A percentile compares a stretch with the other conserved stretches of the same genome.
Conservation (phyloP, 2,888 invertebrate genomes). For the Platycheirus rosarum region DNA sequence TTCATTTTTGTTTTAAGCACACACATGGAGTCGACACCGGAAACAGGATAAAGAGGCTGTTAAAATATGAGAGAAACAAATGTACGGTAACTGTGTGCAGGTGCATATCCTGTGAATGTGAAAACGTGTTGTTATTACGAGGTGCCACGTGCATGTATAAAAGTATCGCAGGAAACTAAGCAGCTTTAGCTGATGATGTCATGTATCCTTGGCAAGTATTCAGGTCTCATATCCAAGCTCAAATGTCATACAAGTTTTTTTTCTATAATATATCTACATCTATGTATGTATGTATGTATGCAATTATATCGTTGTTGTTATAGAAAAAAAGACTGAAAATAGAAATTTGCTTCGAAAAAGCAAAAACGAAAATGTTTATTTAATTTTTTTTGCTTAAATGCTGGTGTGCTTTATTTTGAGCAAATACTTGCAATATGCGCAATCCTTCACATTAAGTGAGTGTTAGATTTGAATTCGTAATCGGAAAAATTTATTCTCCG, state of each 20-base stretch:
- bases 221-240: conserved; percentile 19
- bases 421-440: conserved; percentile 29
- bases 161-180: neutral
- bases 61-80: conserved; percentile 10
- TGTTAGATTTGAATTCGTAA: too few species aligned
- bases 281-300: conserved; percentile 28
- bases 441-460: too few species aligned
- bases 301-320: too few species aligned
- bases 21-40: neutral
- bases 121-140: conserved; percentile 42
- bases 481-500: too few species aligned
- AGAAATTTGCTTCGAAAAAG: too few species aligned
- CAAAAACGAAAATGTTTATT: too few species aligned
- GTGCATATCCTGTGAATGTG: conserved; percentile 11
- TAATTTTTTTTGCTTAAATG: too few species aligned
- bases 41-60: conserved; percentile 6
- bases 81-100: conserved; percentile 1
- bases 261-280: conserved; percentile 40
- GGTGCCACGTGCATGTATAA: conserved; percentile 6
- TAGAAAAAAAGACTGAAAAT: too few species aligned
- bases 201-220: neutral
- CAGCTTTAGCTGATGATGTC: neutral
- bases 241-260: conserved; percentile 37
- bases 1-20: neutral
- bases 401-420: conserved; percentile 9